Conservation (phyloP, 2,888 invertebrate species). For the Spialia ferax region DNA sequence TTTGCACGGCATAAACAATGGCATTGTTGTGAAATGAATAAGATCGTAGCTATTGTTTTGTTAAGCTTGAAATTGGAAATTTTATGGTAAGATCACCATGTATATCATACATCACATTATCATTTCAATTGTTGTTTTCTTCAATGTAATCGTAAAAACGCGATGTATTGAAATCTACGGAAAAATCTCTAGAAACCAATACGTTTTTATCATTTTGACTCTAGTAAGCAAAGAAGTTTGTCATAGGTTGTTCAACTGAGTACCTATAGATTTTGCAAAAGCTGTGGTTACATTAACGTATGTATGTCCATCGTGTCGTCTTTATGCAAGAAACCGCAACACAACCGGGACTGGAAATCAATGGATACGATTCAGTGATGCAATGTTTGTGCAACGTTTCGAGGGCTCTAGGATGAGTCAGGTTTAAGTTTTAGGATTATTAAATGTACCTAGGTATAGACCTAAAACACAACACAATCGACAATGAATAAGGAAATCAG, state of each 20-base stretch:
- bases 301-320: conserved; percentile 29
- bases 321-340: conserved; percentile 35
- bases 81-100: background rate
- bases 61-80: conserved; percentile 9
- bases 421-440: too few species aligned
- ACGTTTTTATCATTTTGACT: background rate
- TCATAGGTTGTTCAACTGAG: conserved; percentile 14
- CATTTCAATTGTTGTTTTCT: background rate
- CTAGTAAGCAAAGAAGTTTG: conserved; percentile 6
- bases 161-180: background rate
- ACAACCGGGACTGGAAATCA: conserved; percentile 24
- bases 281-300: conserved; percentile 23
- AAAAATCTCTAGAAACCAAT: too few species aligned
- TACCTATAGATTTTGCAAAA: conserved; percentile 16
- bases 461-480: too few species aligned
- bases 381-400: conserved; percentile 22
- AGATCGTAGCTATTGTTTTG: background rate
- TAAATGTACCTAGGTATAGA: too few species aligned
- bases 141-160: background rate
- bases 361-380: conserved; percentile 24
- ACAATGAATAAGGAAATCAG: too few species aligned
- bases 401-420: conserved; percentile 26
- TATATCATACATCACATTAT: background rate
- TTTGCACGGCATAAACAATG: conserved; percentile 4
- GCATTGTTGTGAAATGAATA: background rate